Evolutionary conservation across 2,113 vertebrate species (phyloP).

Genomic region (Hypocryptadius cinnamomeus): DNA sequence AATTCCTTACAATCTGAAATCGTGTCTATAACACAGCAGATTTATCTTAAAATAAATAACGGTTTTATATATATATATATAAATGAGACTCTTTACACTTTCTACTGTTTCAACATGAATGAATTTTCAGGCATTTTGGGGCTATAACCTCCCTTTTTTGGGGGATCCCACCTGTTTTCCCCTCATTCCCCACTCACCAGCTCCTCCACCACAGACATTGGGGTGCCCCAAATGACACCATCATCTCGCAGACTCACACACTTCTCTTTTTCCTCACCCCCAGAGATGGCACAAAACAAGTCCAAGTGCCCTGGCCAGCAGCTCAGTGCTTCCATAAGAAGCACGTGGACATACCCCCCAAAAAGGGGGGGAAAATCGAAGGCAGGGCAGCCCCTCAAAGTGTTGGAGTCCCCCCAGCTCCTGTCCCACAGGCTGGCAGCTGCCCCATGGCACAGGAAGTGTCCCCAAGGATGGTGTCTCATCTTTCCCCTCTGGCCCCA

Average conservation of each 20-base stretch:
- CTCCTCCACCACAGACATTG: no score
- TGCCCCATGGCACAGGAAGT: background rate
- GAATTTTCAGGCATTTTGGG: background rate
- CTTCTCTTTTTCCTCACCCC: background rate
- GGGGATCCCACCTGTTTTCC: rapidly evolving
- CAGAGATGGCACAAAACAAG: background rate
- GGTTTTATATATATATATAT: no score
- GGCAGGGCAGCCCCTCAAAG: background rate
- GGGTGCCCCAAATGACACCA: no score
- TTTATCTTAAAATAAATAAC: background rate
- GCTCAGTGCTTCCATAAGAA: background rate
- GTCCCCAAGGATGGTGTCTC: background rate
- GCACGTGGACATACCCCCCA: rapidly evolving
- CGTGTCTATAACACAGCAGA: background rate
- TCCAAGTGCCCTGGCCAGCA: background rate
- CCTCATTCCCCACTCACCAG: background rate
- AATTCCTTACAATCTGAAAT: background rate
- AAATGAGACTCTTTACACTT: no score
- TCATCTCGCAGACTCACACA: background rate
- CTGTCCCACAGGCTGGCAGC: background rate
- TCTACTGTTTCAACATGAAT: background rate
- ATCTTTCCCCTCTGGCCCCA: background rate
- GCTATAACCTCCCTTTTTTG: no score
- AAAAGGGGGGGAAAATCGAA: background rate
- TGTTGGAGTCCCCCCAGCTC: background rate